A percentile compares a stretch with the other conserved stretches of the same genome.
phyloP scores from a whole-genome alignment of 1,140 invertebrate species.

The Helicoverpa zea region DNA sequence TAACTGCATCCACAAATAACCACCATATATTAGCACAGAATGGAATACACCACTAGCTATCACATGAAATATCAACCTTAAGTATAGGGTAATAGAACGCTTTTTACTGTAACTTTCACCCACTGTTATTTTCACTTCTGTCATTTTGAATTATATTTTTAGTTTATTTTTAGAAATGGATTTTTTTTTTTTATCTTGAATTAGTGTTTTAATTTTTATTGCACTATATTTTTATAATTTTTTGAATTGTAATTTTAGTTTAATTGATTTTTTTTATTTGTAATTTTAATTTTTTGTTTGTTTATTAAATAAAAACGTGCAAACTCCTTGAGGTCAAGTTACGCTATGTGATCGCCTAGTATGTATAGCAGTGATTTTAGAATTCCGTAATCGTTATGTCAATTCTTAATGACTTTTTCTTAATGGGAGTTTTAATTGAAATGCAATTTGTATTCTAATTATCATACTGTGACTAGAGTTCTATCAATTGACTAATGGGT shows the following conservation, averaged over 20 bases:
- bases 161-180: neutral
- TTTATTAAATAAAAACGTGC: slow-evolving; percentile 4
- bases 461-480: too few species aligned
- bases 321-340: neutral
- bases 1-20: slow-evolving; percentile 29
- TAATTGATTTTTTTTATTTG: neutral
- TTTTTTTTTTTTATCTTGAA: neutral
- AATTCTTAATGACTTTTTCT: neutral
- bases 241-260: neutral
- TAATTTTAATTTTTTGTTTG: neutral
- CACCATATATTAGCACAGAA: slow-evolving; percentile 37
- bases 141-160: slow-evolving; percentile 3
- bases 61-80: slow-evolving; percentile 38
- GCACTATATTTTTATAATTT: neutral
- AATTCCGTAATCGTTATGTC: neutral
- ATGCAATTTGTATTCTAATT: neutral
- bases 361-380: slow-evolving; percentile 34
- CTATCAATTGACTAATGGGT: too few species aligned
- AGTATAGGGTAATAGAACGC: neutral
- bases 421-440: neutral
- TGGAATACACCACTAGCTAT: slow-evolving; percentile 23
- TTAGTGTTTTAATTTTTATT: neutral
- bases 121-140: slow-evolving; percentile 16
- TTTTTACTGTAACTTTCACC: neutral
- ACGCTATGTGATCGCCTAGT: slow-evolving; percentile 12